Evolutionary conservation across 2,113 vertebrate genomes (phyloP).

Genomic region (Cavia aperea): DNA sequence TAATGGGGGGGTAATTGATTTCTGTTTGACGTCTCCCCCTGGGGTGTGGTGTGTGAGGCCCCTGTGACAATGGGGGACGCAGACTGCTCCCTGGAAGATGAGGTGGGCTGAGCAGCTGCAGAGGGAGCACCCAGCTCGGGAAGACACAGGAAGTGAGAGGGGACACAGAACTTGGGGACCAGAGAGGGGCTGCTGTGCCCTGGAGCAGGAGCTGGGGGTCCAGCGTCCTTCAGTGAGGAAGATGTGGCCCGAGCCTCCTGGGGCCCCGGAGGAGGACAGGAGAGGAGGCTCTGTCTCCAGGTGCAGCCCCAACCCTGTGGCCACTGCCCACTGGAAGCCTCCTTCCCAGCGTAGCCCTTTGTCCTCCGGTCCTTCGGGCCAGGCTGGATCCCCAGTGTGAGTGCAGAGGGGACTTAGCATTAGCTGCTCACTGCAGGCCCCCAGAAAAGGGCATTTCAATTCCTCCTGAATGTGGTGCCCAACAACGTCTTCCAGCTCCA

Average conservation of each 20-base stretch:
- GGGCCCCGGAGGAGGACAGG: background rate
- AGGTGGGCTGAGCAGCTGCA: too few species aligned
- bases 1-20: fast-evolving
- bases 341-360: background rate
- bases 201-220: background rate
- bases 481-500: background rate
- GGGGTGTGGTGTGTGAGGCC: too few species aligned
- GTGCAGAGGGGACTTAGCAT: background rate
- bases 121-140: fast-evolving
- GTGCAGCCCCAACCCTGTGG: background rate
- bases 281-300: too few species aligned
- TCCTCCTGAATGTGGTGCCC: fast-evolving
- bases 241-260: background rate
- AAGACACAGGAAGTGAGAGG: background rate
- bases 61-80: too few species aligned
- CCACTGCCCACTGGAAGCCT: fast-evolving
- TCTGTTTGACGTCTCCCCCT: background rate
- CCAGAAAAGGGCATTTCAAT: background rate
- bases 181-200: background rate
- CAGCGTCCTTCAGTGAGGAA: background rate
- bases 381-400: fast-evolving
- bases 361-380: too few species aligned
- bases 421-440: background rate
- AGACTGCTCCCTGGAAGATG: background rate
- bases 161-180: background rate